Evolutionary conservation across 2,797 vertebrate genomes (phyloP).

Genomic region (Threskiornis aethiopicus): DNA sequence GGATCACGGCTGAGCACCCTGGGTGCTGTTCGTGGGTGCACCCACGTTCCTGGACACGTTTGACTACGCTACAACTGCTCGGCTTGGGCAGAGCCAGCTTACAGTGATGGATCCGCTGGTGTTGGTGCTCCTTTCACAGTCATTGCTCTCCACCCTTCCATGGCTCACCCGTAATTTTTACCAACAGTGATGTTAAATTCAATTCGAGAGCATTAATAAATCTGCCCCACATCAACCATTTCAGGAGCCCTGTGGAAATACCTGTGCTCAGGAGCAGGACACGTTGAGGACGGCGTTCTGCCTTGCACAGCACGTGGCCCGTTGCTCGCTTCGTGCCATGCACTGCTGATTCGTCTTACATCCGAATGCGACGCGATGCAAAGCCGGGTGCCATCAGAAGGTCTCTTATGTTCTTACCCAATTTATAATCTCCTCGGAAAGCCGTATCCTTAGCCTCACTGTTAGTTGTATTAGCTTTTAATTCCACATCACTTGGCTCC

Average conservation of each 20-base stretch:
- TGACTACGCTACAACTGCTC: not conserved
- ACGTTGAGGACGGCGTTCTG: not conserved
- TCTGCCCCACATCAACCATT: not conserved
- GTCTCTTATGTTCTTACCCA: not conserved
- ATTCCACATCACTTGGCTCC: not conserved
- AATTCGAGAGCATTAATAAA: not conserved
- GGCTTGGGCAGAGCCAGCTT: not conserved
- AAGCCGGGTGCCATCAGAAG: not conserved
- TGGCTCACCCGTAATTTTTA: not conserved
- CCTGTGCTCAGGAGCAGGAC: fast-evolving
- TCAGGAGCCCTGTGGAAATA: not conserved
- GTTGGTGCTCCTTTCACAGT: not conserved
- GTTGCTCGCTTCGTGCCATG: fast-evolving
- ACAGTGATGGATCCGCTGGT: fast-evolving
- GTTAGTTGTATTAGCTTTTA: not conserved
- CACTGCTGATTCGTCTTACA: not conserved
- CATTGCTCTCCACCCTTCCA: not conserved
- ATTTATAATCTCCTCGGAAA: not conserved
- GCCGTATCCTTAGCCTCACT: not conserved
- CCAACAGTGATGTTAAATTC: not conserved
- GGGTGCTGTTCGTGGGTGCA: not conserved
- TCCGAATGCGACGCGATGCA: not conserved
- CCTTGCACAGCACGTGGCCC: fast-evolving
- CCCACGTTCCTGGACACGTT: fast-evolving
- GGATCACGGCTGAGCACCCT: fast-evolving